These are phyloP conservation scores for Hydrotaea cyrtoneurina DNA, from an alignment of 2,888 invertebrate species.

Conservation along the genomic window DNA sequence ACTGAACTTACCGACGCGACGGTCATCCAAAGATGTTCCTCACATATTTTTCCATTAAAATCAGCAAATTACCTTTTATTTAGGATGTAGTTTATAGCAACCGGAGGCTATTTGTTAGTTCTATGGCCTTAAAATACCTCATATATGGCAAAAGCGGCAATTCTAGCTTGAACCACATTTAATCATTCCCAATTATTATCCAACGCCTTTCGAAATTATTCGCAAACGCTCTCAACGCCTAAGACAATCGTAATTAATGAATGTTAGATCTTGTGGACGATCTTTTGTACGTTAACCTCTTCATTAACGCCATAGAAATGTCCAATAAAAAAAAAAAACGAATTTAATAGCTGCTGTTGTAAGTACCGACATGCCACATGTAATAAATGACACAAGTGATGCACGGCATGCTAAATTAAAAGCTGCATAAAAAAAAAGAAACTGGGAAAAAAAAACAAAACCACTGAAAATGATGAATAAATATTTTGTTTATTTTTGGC, in stretches of 20 bases:
- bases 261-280: not conserved
- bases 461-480: constrained; percentile 34
- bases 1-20: no score
- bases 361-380: constrained; percentile 32
- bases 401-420: constrained; percentile 9
- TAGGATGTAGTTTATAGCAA: no score
- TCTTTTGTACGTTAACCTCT: constrained; percentile 41
- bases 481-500: constrained; percentile 58
- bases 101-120: no score
- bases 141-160: no score
- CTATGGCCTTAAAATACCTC: no score
- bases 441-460: not conserved
- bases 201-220: not conserved
- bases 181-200: not conserved
- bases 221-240: not conserved
- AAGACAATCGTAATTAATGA: constrained; percentile 6
- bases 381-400: constrained; percentile 36
- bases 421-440: not conserved
- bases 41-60: no score
- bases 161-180: no score
- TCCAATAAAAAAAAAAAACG: constrained; percentile 46
- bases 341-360: constrained; percentile 38
- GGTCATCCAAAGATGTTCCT: no score
- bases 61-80: no score
- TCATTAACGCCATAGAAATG: constrained; percentile 57